Evolutionary conservation across 92 coral and sea anemone species (phyloP).

Genomic region (Pocillopora meandrina): DNA sequence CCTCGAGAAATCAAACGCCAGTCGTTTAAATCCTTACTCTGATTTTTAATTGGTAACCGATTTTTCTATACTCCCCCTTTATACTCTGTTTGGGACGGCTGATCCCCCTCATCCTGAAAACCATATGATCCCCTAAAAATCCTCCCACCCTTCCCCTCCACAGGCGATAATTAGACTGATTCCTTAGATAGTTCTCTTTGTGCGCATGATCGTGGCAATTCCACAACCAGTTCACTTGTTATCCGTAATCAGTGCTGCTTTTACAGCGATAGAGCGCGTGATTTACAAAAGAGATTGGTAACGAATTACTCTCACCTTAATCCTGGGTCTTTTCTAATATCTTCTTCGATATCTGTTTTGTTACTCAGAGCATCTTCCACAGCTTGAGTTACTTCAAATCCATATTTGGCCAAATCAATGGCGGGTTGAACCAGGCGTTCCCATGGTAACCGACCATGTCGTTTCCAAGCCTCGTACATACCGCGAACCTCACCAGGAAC

Average conservation of each 20-base stretch:
- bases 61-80: too few species aligned
- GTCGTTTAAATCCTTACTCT: neutral
- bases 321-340: conserved; percentile 55
- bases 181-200: too few species aligned
- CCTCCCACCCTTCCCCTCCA: too few species aligned
- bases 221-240: too few species aligned
- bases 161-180: too few species aligned
- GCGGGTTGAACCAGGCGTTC: conserved; percentile 76
- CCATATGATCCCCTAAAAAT: too few species aligned
- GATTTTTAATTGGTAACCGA: too few species aligned
- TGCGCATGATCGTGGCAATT: too few species aligned
- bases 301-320: conserved; percentile 43
- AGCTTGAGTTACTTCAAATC: conserved; percentile 64
- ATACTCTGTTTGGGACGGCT: too few species aligned
- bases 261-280: too few species aligned
- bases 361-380: conserved; percentile 51
- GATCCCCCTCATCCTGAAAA: too few species aligned
- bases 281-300: neutral
- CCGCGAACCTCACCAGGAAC: conserved; percentile 86
- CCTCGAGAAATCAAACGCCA: neutral
- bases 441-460: conserved; percentile 73
- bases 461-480: conserved; percentile 75
- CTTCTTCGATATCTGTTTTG: conserved; percentile 2
- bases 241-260: too few species aligned
- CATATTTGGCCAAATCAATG: conserved; percentile 61